phyloP scores from a whole-genome alignment of 2,888 invertebrate genomes.

The Phyllotreta cruciferae region DNA sequence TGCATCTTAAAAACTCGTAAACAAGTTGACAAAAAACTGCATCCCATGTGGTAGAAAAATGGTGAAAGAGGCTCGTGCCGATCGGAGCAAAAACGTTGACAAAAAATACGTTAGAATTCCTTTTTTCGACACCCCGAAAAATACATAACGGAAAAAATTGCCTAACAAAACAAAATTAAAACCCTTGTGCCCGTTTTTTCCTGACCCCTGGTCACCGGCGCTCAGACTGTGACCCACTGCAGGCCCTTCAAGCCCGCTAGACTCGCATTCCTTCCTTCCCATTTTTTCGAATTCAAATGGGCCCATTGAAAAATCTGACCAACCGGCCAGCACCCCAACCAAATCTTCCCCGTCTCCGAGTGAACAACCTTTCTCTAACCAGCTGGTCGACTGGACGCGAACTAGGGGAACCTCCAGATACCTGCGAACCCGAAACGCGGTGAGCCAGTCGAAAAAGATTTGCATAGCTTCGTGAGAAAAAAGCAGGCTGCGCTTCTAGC shows the following conservation, averaged over 20 bases:
- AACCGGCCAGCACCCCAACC: slow-evolving; percentile 28
- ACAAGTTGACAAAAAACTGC: slow-evolving; percentile 44
- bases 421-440: slow-evolving; percentile 22
- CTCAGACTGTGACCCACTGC: slow-evolving; percentile 40
- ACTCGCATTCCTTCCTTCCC: slow-evolving; percentile 38
- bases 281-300: slow-evolving; percentile 45
- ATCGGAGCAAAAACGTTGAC: slow-evolving; percentile 40
- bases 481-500: slow-evolving; percentile 50
- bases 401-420: slow-evolving; percentile 38
- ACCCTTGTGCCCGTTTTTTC: slow-evolving; percentile 41
- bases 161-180: slow-evolving; percentile 41
- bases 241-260: slow-evolving; percentile 26
- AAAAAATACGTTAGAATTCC: slow-evolving; percentile 50
- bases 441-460: slow-evolving; percentile 42
- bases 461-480: slow-evolving; percentile 56
- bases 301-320: slow-evolving; percentile 46
- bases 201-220: slow-evolving; percentile 48
- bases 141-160: slow-evolving; percentile 49
- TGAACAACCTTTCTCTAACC: slow-evolving; percentile 27
- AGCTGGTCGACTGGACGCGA: slow-evolving; percentile 38
- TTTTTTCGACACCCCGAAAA: slow-evolving; percentile 37
- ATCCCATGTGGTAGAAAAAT: slow-evolving; percentile 34
- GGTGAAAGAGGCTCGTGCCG: slow-evolving; percentile 38
- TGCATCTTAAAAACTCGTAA: slow-evolving; percentile 29
- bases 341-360: slow-evolving; percentile 27